Conservation (phyloP, 2,113 vertebrate genomes). For the Lucifuga dentata region DNA sequence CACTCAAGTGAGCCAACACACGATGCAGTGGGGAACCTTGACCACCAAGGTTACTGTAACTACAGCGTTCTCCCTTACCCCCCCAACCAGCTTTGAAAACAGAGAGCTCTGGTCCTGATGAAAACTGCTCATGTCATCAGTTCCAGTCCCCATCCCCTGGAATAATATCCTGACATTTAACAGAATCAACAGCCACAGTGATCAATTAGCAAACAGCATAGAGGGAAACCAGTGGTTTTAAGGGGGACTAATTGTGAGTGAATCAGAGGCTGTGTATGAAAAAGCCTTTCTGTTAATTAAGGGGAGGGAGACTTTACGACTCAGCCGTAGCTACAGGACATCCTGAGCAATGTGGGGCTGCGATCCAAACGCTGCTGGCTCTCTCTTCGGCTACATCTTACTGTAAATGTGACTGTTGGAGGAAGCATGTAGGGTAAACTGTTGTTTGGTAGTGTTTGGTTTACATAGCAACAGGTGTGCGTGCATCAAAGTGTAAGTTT, state of each 20-base stretch:
- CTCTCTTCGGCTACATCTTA: conserved; percentile 4
- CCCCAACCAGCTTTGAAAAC: conserved; percentile 34
- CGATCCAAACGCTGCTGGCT: conserved; percentile 25
- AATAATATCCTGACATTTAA: conserved; percentile 52
- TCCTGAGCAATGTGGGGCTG: conserved; percentile 39
- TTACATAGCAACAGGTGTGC: conserved; percentile 66
- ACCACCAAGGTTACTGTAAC: conserved; percentile 43
- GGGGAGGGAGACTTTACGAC: conserved; percentile 68
- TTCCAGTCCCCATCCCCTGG: conserved; percentile 27
- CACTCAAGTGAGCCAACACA: conserved; percentile 55
- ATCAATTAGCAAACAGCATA: conserved; percentile 63
- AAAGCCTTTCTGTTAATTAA: conserved; percentile 66
- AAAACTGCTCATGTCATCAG: conserved; percentile 71
- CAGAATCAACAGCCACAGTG: conserved; percentile 37
- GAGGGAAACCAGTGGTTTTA: conserved; percentile 59
- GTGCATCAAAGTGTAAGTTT: neutral
- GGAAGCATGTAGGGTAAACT: conserved; percentile 18
- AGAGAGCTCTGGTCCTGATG: conserved; percentile 24
- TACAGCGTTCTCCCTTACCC: conserved; percentile 7
- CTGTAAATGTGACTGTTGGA: conserved; percentile 17
- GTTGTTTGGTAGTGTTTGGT: conserved; percentile 60
- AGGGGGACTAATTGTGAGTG: conserved; percentile 56
- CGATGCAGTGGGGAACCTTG: conserved; percentile 50
- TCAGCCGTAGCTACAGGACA: conserved; percentile 44
- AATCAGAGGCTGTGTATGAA: conserved; percentile 75